Conservation (phyloP, 2,888 invertebrate species). For the Periphyllus acericola region DNA sequence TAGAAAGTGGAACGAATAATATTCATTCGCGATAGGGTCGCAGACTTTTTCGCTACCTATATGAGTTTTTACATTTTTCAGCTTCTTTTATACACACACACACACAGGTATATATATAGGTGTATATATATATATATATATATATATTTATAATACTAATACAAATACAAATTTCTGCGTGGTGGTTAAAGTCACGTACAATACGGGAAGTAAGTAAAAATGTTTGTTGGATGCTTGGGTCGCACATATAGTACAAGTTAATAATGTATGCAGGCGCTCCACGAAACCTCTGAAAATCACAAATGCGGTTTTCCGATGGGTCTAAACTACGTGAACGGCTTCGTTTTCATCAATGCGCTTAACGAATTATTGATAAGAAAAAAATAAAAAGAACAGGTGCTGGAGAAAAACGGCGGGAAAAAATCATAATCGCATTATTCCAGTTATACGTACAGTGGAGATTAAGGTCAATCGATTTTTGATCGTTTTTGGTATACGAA, state of each 20-base stretch:
- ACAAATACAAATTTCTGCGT: not conserved
- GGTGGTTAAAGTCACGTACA: constrained; percentile 4
- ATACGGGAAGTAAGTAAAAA: constrained; percentile 21
- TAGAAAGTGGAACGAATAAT: constrained; percentile 61
- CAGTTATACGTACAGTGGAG: not conserved
- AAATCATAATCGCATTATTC: not conserved
- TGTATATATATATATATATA: not conserved
- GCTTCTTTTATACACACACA: not conserved
- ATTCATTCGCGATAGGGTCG: constrained; percentile 40
- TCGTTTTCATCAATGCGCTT: not conserved
- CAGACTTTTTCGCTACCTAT: constrained; percentile 44
- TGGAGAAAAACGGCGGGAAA: not conserved
- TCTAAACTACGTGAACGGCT: not conserved
- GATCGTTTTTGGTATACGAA: not conserved
- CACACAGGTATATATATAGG: not conserved
- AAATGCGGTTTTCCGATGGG: not conserved
- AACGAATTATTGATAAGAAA: not conserved
- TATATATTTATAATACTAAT: not conserved
- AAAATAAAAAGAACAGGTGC: not conserved
- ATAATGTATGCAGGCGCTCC: not conserved
- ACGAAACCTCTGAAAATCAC: not conserved
- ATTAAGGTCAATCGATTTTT: not conserved
- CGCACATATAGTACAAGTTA: constrained; percentile 20
- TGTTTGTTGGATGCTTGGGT: constrained; percentile 1
- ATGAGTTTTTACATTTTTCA: constrained; percentile 24